Evolutionary conservation across 2,113 vertebrate genomes (phyloP).

Genomic region (Tragelaphus buxtoni): DNA sequence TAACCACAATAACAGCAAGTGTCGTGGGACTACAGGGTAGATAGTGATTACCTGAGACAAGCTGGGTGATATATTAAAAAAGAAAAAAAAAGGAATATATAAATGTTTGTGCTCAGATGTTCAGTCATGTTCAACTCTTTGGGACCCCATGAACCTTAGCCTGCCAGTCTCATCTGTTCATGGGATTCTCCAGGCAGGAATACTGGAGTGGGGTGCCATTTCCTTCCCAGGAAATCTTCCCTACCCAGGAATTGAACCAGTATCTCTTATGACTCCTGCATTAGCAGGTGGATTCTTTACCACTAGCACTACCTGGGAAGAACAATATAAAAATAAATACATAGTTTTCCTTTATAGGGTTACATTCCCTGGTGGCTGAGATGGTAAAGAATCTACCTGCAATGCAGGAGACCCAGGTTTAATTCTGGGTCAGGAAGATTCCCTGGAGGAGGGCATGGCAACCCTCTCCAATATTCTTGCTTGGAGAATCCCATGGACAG

Average conservation of each 20-base stretch:
- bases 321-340: neutral
- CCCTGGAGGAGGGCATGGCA: neutral
- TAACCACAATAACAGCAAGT: neutral
- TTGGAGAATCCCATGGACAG: neutral
- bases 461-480: neutral
- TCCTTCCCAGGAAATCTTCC: neutral
- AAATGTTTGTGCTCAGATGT: neutral
- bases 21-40: neutral
- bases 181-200: neutral
- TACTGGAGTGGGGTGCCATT: neutral
- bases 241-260: neutral
- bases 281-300: neutral
- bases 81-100: neutral
- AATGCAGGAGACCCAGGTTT: neutral
- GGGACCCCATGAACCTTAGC: neutral
- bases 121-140: neutral
- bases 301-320: neutral
- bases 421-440: neutral
- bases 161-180: neutral
- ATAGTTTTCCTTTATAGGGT: neutral
- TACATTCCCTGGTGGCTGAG: neutral
- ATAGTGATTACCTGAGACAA: neutral
- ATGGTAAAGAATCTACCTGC: neutral
- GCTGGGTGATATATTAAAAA: neutral
- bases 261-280: neutral